Conservation (phyloP, 2,888 invertebrate species). For the Autographa gamma region DNA sequence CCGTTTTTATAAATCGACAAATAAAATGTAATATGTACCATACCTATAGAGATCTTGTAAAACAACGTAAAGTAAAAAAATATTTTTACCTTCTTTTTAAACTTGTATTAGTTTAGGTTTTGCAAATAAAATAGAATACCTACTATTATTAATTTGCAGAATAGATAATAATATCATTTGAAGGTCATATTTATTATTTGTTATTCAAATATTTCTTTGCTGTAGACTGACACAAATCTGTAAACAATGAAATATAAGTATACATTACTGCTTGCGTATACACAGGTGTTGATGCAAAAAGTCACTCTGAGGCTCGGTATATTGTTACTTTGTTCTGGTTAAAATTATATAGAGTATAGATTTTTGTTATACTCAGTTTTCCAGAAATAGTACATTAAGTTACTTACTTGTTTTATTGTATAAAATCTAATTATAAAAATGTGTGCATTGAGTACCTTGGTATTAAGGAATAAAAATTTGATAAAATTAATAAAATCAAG, state of each 20-base stretch:
- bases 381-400: not conserved
- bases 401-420: not conserved
- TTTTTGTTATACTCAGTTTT: not conserved
- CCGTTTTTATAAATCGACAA: too few species aligned
- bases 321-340: not conserved
- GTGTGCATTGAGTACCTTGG: not conserved
- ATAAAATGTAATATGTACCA: too few species aligned
- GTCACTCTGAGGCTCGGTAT: not conserved
- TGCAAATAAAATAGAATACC: too few species aligned
- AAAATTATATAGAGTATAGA: not conserved
- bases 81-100: too few species aligned
- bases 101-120: too few species aligned
- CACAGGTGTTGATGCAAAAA: not conserved
- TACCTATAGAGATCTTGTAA: too few species aligned
- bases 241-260: not conserved
- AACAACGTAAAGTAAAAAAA: too few species aligned
- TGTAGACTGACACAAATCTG: not conserved
- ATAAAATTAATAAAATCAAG: not conserved
- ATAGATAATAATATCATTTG: not conserved
- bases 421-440: not conserved
- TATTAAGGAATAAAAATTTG: not conserved
- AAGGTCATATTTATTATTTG: not conserved
- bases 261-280: not conserved
- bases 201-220: not conserved
- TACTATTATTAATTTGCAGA: not conserved